These are phyloP conservation scores for Himantopus leucocephalus DNA, from an alignment of 2,113 vertebrate genomes.

Conservation along the genomic window DNA sequence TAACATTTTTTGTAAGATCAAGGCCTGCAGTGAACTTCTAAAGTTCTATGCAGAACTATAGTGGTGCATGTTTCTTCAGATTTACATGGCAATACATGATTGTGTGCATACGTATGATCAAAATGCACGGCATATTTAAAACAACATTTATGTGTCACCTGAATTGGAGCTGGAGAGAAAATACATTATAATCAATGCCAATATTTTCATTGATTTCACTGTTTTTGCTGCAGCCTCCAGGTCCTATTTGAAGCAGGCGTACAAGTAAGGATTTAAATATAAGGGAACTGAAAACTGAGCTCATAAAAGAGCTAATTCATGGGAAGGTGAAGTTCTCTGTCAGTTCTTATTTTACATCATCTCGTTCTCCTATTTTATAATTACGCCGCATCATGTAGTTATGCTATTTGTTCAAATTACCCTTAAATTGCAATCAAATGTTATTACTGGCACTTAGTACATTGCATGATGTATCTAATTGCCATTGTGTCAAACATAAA, in stretches of 20 bases:
- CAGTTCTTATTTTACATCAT: background rate
- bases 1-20: background rate
- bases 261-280: background rate
- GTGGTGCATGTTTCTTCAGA: background rate
- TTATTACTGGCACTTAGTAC: background rate
- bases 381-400: background rate
- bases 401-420: slow-evolving; percentile 51
- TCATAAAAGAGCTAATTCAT: background rate
- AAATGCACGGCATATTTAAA: background rate
- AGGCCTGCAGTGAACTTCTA: background rate
- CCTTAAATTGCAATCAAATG: slow-evolving; percentile 32
- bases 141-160: background rate
- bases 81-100: background rate
- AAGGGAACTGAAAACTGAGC: background rate
- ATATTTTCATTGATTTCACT: background rate
- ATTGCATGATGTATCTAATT: slow-evolving; percentile 58
- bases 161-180: background rate
- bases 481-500: slow-evolving; percentile 53
- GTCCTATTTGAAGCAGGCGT: background rate
- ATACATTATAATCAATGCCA: background rate
- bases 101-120: background rate
- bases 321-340: background rate
- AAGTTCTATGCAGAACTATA: background rate
- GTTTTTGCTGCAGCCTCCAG: background rate
- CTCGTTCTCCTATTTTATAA: background rate